Evolutionary conservation across 2,113 vertebrate genomes (phyloP).

Genomic region (Probosciger aterrimus): DNA sequence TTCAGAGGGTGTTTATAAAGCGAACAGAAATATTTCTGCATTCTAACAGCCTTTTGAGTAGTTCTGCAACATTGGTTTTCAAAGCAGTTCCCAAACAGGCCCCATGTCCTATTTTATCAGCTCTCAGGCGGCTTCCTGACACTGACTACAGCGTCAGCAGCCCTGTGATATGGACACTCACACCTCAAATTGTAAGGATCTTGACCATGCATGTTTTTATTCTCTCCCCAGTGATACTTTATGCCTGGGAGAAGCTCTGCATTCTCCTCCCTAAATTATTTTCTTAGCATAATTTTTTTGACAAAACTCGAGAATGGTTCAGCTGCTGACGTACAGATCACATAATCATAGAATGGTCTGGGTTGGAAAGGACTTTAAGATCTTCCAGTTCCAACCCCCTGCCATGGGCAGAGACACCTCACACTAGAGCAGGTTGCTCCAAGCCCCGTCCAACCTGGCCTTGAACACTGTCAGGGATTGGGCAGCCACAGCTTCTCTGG

Average conservation of each 20-base stretch:
- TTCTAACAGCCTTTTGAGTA: neutral
- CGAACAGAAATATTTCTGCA: neutral
- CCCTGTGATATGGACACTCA: neutral
- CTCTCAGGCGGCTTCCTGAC: neutral
- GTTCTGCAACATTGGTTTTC: neutral
- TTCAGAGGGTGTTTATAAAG: slow-evolving; percentile 34
- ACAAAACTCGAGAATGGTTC: neutral
- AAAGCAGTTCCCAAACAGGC: neutral
- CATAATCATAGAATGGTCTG: neutral
- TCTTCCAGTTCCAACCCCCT: neutral
- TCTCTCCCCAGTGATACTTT: neutral
- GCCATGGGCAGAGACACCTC: neutral
- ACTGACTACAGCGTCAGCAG: neutral
- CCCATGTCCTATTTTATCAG: neutral
- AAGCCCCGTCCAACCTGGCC: neutral
- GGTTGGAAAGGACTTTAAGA: neutral
- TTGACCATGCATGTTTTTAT: neutral
- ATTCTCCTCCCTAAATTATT: neutral
- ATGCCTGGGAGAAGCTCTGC: neutral
- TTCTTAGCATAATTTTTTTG: neutral
- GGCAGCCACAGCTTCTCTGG: neutral
- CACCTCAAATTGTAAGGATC: neutral
- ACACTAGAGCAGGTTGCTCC: neutral
- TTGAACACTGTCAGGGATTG: neutral
- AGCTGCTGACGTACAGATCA: neutral